phyloP scores from a whole-genome alignment of 1,140 invertebrate genomes.

The Drosophila asahinai region DNA sequence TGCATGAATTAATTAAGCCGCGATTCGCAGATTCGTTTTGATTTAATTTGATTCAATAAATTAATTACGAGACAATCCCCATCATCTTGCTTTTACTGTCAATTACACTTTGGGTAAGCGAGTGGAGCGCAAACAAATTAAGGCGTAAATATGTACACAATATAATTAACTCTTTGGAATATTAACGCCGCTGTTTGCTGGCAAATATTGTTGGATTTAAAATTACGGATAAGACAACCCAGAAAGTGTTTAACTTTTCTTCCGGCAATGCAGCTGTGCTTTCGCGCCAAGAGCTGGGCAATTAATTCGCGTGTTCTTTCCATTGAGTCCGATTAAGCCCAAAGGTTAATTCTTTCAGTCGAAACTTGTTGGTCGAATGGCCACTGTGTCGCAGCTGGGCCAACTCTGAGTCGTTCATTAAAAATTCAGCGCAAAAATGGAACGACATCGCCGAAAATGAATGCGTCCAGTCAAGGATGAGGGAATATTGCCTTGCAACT shows the following conservation, averaged over 20 bases:
- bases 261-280: neutral
- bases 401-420: neutral
- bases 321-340: conserved; percentile 1
- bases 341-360: neutral
- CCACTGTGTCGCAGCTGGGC: neutral
- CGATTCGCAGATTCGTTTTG: neutral
- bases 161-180: conserved; percentile 16
- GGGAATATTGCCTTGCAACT: neutral
- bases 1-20: conserved; percentile 19
- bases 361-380: neutral
- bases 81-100: conserved; percentile 8
- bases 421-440: conserved; percentile 1
- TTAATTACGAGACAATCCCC: conserved; percentile 15
- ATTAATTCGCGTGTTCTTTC: neutral
- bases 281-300: neutral
- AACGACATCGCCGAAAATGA: neutral
- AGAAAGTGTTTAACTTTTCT: neutral
- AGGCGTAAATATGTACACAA: conserved; percentile 31
- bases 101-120: conserved; percentile 29
- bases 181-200: conserved; percentile 2
- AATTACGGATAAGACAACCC: neutral
- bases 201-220: neutral
- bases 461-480: neutral
- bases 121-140: conserved; percentile 22
- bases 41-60: conserved; percentile 16